Base-by-base conservation (phyloP, 2,113 vertebrate species). In the Oreotragus oreotragus region DNA sequence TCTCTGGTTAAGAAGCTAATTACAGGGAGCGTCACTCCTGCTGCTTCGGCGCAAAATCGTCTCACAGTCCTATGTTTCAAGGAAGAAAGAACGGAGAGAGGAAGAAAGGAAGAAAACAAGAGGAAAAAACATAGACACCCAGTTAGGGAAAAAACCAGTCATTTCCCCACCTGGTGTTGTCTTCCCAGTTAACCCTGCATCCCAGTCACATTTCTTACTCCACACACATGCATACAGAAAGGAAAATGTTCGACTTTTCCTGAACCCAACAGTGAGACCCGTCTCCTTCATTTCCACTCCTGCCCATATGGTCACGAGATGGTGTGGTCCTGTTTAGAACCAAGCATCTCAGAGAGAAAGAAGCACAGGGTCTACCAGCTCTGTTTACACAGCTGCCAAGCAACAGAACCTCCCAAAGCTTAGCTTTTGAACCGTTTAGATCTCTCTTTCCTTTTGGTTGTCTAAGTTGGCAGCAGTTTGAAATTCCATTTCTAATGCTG, bases 401-500 rank as follows among this genome's bases (percentile, higher is more conserved):
- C 39, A 58, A 88, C 58, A 83, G 83, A 93, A 12, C 85, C 49
- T 93, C 80, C 85, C 28, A 45, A 90, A 66, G 64, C 97, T 97
- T 84, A 85, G 86, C 95, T 85, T 6, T 45, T 90, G 98, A 94
- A 96, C 97, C 95, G 73, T 57, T 96, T 47, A 93, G 89, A 79
- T 98, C 94, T 98, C 94, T 60, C 60, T 97, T 98, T 98, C 97
- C 98, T 98, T 98, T 98, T 30, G 47, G 97, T 97, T 98, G 97
- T 98, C 98, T 97, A 92, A 49, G 66, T 96, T 98, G 98, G 98
- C 97, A 98, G 96, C 15, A 85, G 57, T 60, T 33, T 2, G 4
- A 91, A 92, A 97, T 98, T 97, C 98, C 30, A 92, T 96, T 97
- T 98, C 98, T 94, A 97, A 93, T 90, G 94, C 98, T 94, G 98